Evolutionary conservation across 2,797 vertebrate genomes (phyloP), one percentile per base, ranked within the genome.

Genomic region (Etheostoma nigrum): DNA sequence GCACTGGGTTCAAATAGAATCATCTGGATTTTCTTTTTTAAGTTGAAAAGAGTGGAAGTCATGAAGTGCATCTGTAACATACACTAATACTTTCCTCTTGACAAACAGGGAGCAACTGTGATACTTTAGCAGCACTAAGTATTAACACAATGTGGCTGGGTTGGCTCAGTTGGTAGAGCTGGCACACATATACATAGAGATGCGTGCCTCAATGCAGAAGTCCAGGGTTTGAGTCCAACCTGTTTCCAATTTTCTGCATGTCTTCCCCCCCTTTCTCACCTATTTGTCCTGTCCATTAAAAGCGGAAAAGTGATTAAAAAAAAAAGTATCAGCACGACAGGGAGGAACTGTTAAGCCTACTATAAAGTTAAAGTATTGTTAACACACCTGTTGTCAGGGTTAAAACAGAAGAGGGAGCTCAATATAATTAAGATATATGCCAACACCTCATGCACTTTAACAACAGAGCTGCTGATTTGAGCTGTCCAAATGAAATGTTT

Each of bases 21-120:
- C 85, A 90, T 88, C 83, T 90, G 82, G 72, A 67, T 42, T 55
- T 64, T 60, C 57, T 36, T 42, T n/a, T 59, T 66, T 5, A 58
- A 49, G 57, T 42, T 33, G 18, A 60, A 67, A 55, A 72, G 44
- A 60, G 42, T 54, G 53, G n/a, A 78, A 53, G 49, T 70, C 33
- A 66, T 59, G 42, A 75, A 60, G 51, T 33, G 67, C 18, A 27
- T 77, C 52, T 70, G 51, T 67, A 57, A 66, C 14, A 9, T 48
- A 60, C 12, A 23, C 13, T 52, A n/a, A 71, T 47, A 49, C 6
- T 64, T 66, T 18, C 21, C 53, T 48, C 27, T 16, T 62, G 69
- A 70, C 76, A 71, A 49, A 52, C 25, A 44, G 49, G 23, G 23
- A 68, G 33, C 52, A 23, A 9, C 42, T 57, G 36, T 48, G 21